Conservation (phyloP, 2,888 invertebrate genomes). For the Norana najaformis region DNA sequence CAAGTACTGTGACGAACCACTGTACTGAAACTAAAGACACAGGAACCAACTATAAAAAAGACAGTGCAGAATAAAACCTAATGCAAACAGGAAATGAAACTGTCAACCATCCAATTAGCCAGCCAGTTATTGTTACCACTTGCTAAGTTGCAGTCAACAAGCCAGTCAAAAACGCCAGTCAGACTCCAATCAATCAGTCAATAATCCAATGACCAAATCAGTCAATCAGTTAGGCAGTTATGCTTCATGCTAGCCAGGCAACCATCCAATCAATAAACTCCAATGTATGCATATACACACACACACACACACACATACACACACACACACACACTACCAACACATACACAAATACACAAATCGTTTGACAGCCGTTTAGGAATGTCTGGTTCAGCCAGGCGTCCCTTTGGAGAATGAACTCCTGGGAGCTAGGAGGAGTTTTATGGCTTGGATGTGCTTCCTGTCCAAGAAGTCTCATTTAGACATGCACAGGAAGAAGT, state of each 20-base stretch:
- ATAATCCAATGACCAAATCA: constrained; percentile 4
- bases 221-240: neutral
- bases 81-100: neutral
- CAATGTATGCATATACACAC: neutral
- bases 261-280: constrained; percentile 6
- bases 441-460: constrained; percentile 13
- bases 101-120: neutral
- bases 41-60: neutral
- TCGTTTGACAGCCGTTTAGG: neutral
- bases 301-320: neutral
- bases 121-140: neutral
- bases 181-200: neutral
- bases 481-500: neutral
- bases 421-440: constrained; percentile 7
- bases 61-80: neutral
- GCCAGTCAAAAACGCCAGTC: neutral
- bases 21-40: constrained; percentile 51
- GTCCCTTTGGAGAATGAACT: neutral
- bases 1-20: constrained; percentile 45
- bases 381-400: neutral
- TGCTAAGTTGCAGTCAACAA: neutral
- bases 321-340: neutral
- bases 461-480: neutral
- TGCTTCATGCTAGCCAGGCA: neutral
- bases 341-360: neutral